Evolutionary conservation across 2,113 vertebrate genomes (phyloP), one percentile per base, ranked within the genome.

Genomic region (Gallinago undulata): DNA sequence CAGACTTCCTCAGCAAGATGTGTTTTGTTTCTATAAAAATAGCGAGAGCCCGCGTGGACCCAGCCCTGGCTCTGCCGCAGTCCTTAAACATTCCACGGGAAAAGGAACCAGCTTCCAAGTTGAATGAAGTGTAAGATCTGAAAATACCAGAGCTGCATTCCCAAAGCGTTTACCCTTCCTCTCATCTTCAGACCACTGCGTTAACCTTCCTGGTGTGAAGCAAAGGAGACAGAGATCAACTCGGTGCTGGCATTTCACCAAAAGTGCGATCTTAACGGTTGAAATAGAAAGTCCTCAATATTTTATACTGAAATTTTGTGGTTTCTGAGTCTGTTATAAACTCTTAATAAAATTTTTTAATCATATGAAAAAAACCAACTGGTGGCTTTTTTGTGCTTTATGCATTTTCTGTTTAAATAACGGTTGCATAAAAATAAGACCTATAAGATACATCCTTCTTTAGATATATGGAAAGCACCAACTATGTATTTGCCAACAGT

Each of bases 291-390:
- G 33, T 72, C 41, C 30, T 78, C 81, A 14, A 73, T 31, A 82
- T 90, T 95, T 91, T 86, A 56, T 75, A 83, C 19, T 35, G 43
- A 91, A 72, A 83, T 87, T 24, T 72, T 84, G 21, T 67, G 56
- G 55, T 79, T 91, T 78, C 62, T 11, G 57, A 89, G 57, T 81
- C 62, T 83, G 56, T 59, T 85, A 79, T 35, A 84, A 94, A 79
- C 3, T 41, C 47, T 50, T 50, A 97, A 96, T 94, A 97, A 94
- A 86, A 12, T 66, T 89, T 75, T 93, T 91, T 66, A 83, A 86
- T 56, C 33, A 35, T 77, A 72, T 31, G 37, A 73, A 92, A 73
- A 92, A 86, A 66, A 25, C 33, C 7, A 90, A 14, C 51, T n/a
- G 5, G 45, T 81, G 50, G 12, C 4, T 89, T 93, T 89, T 93